Conservation (phyloP, 2,888 invertebrate genomes). For the Mythimna impura region DNA sequence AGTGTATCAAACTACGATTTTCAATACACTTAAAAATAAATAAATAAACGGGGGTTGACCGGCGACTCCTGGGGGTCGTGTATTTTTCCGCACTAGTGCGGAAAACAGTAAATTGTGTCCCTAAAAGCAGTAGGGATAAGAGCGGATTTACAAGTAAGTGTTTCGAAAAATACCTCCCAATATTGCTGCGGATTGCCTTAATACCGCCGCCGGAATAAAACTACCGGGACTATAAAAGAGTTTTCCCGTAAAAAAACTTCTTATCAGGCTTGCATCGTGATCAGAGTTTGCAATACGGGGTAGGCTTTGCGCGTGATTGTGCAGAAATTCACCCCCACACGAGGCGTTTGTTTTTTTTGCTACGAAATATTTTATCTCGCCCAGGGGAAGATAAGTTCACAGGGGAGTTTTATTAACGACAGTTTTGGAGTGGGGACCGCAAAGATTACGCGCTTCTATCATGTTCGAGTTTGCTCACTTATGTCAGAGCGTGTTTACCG, state of each 20-base stretch:
- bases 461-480: slow-evolving; percentile 77
- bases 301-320: slow-evolving; percentile 67
- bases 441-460: slow-evolving; percentile 81
- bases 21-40: too few species aligned
- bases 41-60: too few species aligned
- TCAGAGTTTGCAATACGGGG: slow-evolving; percentile 33
- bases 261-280: slow-evolving; percentile 55
- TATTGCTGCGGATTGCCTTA: neutral
- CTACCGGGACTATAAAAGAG: slow-evolving; percentile 20
- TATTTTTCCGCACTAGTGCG: too few species aligned
- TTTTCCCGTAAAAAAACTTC: slow-evolving; percentile 26
- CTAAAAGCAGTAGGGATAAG: too few species aligned
- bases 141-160: too few species aligned
- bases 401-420: slow-evolving; percentile 86
- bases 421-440: slow-evolving; percentile 77
- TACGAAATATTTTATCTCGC: slow-evolving; percentile 81
- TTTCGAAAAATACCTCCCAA: neutral
- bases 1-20: too few species aligned
- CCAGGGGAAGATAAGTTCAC: slow-evolving; percentile 81
- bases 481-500: slow-evolving; percentile 72
- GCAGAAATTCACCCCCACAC: slow-evolving; percentile 67
- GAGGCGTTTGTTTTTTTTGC: slow-evolving; percentile 75
- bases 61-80: too few species aligned
- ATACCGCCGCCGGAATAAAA: neutral
- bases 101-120: too few species aligned